A percentile compares a stretch with the other conserved stretches of the same genome.
Evolutionary conservation across 1,140 invertebrate genomes (phyloP).

Genomic region (Pararge aegeria): DNA sequence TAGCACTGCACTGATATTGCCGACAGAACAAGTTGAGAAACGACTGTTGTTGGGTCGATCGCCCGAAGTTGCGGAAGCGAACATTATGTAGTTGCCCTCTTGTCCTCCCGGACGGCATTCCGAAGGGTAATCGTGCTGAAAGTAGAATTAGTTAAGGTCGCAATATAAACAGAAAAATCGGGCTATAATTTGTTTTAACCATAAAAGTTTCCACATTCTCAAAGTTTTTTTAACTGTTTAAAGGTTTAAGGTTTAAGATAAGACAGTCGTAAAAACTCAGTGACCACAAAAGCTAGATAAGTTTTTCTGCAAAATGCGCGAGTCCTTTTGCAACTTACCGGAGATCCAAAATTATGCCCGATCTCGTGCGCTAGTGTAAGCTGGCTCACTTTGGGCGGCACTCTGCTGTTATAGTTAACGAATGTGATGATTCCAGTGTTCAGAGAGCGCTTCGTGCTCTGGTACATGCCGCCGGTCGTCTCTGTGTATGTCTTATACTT

Average conservation of each 20-base stretch:
- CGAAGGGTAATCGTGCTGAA: constrained; percentile 96
- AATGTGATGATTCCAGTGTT: constrained; percentile 99
- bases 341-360: constrained; percentile 99
- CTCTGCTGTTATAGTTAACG: constrained; percentile 98
- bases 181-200: too few relatives aligned
- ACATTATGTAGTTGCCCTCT: constrained; percentile 98
- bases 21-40: constrained; percentile 95
- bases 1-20: constrained; percentile 96
- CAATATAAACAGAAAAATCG: too few relatives aligned
- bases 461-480: constrained; percentile 94
- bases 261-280: too few relatives aligned
- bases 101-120: constrained; percentile 94
- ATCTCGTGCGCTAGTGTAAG: constrained; percentile 99
- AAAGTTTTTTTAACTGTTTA: too few relatives aligned
- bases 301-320: too few relatives aligned
- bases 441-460: constrained; percentile 95
- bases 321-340: too few relatives aligned
- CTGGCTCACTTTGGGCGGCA: constrained; percentile 98
- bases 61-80: constrained; percentile 96
- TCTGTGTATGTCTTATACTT: constrained; percentile 98
- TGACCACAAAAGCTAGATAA: too few relatives aligned
- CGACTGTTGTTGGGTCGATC: constrained; percentile 96
- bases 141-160: too few relatives aligned
- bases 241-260: too few relatives aligned
- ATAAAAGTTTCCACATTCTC: too few relatives aligned